Percentiles rank a stretch among this genome's conserved stretches.
Conservation (phyloP, 2,888 invertebrate species). For the Eupithecia centaureata region DNA sequence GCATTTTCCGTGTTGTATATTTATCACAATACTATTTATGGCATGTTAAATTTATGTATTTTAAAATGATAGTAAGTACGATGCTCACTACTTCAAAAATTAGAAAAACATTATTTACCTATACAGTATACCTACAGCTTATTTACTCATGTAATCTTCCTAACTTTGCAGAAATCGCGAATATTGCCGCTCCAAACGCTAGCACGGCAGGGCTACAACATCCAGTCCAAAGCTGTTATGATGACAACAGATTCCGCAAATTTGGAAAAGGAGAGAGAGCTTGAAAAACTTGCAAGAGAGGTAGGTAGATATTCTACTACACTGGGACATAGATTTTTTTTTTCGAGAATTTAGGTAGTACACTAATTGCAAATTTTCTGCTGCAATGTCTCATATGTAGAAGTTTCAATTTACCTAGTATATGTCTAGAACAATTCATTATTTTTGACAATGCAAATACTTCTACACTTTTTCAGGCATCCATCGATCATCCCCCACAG, state of each 20-base stretch:
- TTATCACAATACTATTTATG: not conserved
- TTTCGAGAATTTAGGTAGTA: too few relatives aligned
- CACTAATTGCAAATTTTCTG: too few relatives aligned
- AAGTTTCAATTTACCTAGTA: too few relatives aligned
- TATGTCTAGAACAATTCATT: too few relatives aligned
- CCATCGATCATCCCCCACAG: constrained; percentile 88
- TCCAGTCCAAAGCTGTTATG: constrained; percentile 42
- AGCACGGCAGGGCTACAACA: constrained; percentile 30
- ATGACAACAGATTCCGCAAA: constrained; percentile 51
- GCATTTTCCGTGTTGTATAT: not conserved
- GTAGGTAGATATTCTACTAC: constrained; percentile 50
- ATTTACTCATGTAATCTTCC: not conserved
- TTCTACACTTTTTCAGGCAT: constrained; percentile 58
- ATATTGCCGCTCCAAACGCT: constrained; percentile 32
- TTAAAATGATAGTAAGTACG: not conserved
- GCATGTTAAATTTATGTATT: not conserved
- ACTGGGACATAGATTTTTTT: not conserved
- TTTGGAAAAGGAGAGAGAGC: constrained; percentile 72
- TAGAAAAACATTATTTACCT: not conserved
- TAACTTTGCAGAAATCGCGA: constrained; percentile 48
- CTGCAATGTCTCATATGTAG: too few relatives aligned
- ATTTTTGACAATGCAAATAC: not conserved
- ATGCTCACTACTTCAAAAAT: not conserved
- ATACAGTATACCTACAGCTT: too few relatives aligned
- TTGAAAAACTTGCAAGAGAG: constrained; percentile 67